Base-by-base conservation (phyloP, 2,113 vertebrate species). In the Sarotherodon lohbergeri region DNA sequence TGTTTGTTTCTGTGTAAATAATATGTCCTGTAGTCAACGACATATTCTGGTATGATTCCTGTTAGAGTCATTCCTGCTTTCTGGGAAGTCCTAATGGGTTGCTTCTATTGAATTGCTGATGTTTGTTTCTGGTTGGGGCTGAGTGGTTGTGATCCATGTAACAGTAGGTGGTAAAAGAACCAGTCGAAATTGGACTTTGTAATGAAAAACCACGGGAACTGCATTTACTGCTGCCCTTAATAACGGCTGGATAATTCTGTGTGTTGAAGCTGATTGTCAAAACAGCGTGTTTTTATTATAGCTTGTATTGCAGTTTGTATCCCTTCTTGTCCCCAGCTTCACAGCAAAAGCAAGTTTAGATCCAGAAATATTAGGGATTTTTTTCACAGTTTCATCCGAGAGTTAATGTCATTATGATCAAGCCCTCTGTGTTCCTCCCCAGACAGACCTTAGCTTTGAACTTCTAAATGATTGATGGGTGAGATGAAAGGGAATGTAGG, bases 401-500 rank as follows among this genome's bases (percentile, higher is more conserved):
- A 94, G 85, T 94, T 90, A 81, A 90, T 92, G 90, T 63, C 93
- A 94, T 91, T 63, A 86, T 90, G 89, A 95, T 92, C 89, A 92
- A 91, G 80, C 86, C 34, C 79, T 80, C 41, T 17, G 80, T 55
- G 32, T 92, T 93, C 84, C 83, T 85, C 78, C 48, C 61, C 63
- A 92, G 93, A 93, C 92, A 94, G 92, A 92, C 81, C 88, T 92
- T 84, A 80, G 86, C 93, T 96, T 93, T 96, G 92, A 94, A 93
- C 88, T 82, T 87, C 41, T 95, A 91, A 94, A 95, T 96, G 95
- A 94, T 95, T 92, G 92, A 95, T 95, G 92, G 91, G 73, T 88
- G 84, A 91, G 92, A 95, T 95, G 89, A 95, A 95, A 95, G 91
- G 79, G 91, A 93, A 96, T 95, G 92, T 93, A 92, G 95, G 94